These are phyloP conservation scores for Epinephelus cyanopodus DNA, from an alignment of 2,113 vertebrate genomes.

Conservation along the genomic window DNA sequence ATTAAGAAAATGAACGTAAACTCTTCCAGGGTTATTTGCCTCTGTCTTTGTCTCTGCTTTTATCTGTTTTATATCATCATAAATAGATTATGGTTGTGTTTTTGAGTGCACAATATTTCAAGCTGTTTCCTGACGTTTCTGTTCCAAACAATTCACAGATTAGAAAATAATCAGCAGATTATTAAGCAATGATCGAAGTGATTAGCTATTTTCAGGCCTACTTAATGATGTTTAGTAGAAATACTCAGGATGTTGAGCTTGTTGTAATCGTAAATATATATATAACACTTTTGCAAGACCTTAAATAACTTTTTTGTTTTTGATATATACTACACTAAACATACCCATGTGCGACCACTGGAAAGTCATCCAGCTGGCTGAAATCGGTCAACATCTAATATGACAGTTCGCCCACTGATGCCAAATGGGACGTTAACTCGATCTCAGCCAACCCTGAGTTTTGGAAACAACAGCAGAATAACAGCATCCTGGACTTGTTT, in stretches of 20 bases:
- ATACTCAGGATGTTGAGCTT: neutral
- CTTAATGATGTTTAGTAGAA: neutral
- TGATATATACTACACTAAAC: neutral
- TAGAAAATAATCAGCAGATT: neutral
- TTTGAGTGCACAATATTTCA: neutral
- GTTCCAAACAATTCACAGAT: neutral
- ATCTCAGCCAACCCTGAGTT: constrained; percentile 7
- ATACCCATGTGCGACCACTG: neutral
- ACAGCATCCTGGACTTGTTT: neutral
- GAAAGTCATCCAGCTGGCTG: constrained; percentile 27
- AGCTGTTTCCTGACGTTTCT: too few species aligned
- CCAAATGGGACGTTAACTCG: neutral
- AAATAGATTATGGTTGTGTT: neutral
- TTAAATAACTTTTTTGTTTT: neutral
- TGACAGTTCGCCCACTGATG: neutral
- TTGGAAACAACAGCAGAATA: neutral
- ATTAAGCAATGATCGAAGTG: neutral
- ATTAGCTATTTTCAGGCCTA: neutral
- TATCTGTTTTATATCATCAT: neutral
- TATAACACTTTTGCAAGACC: too few species aligned
- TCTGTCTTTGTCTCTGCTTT: neutral
- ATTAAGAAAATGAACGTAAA: neutral
- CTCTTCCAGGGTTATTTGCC: neutral
- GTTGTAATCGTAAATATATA: neutral
- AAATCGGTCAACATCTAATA: neutral